These are phyloP conservation scores for Phalacrocorax brasilianus DNA, from an alignment of 2,113 vertebrate genomes.

Conservation along the genomic window DNA sequence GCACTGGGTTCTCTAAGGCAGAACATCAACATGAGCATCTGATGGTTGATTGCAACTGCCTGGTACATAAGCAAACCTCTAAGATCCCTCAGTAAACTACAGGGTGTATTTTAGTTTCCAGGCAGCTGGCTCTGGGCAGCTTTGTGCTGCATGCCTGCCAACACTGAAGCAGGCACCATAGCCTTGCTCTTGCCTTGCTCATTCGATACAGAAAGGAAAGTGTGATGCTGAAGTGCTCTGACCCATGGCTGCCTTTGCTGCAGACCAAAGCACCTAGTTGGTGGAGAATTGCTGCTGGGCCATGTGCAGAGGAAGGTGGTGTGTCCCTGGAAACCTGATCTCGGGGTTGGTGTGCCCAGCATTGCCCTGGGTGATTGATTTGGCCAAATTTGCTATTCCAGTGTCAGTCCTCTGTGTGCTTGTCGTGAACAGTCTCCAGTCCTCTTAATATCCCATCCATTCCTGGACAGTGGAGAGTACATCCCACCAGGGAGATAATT, in stretches of 20 bases:
- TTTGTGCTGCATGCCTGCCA: background rate
- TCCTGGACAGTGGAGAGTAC: background rate
- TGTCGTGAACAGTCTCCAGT: background rate
- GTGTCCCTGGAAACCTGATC: background rate
- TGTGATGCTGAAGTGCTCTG: background rate
- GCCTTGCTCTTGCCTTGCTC: background rate
- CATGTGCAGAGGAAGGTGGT: background rate
- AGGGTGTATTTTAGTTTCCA: background rate
- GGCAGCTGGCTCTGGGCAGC: background rate
- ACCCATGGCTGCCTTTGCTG: background rate
- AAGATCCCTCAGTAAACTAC: background rate
- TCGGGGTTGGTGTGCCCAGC: background rate
- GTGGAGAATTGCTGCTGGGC: background rate
- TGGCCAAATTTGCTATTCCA: background rate
- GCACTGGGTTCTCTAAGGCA: background rate
- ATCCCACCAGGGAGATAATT: background rate
- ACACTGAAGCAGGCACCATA: background rate
- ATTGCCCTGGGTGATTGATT: background rate
- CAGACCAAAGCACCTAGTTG: background rate
- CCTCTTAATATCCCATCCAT: background rate
- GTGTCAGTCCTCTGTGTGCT: background rate
- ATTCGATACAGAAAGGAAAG: background rate
- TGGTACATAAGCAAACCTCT: background rate
- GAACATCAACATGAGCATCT: background rate
- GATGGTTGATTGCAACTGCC: background rate